These are phyloP conservation scores for Bombus sibiricus DNA, from an alignment of 1,140 invertebrate species.

Conservation along the genomic window DNA sequence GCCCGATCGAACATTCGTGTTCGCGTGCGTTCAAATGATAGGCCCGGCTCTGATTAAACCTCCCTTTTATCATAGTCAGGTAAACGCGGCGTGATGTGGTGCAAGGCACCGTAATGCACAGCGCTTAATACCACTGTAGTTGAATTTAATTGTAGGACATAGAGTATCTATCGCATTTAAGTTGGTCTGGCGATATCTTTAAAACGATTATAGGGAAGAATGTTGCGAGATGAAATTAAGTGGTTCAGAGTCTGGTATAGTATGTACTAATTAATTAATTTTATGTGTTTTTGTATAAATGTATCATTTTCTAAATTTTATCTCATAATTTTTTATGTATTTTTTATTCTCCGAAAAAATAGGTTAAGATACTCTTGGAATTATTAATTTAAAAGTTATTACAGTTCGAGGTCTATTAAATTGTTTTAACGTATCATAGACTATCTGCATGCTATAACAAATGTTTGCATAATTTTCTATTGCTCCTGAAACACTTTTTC, in stretches of 20 bases:
- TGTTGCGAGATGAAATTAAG: no score
- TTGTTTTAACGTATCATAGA: neutral
- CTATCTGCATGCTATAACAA: neutral
- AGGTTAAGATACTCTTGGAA: neutral
- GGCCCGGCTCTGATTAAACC: neutral
- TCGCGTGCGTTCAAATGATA: neutral
- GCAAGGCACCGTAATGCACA: neutral
- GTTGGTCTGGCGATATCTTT: neutral
- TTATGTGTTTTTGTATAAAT: no score
- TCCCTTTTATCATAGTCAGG: neutral
- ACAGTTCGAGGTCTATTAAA: neutral
- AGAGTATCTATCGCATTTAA: neutral
- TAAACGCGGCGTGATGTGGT: neutral
- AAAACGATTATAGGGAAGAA: neutral
- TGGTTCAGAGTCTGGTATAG: no score
- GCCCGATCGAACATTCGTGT: neutral
- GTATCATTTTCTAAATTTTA: no score
- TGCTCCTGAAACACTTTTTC: no score
- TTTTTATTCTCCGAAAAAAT: neutral
- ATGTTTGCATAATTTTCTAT: no score
- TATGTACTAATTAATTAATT: no score
- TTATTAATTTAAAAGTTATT: neutral
- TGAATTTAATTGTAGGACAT: conserved; percentile 3
- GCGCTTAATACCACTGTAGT: neutral
- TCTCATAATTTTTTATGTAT: neutral